Conservation (phyloP, 2,113 vertebrate species). For the Chloropsis cyanopogon region DNA sequence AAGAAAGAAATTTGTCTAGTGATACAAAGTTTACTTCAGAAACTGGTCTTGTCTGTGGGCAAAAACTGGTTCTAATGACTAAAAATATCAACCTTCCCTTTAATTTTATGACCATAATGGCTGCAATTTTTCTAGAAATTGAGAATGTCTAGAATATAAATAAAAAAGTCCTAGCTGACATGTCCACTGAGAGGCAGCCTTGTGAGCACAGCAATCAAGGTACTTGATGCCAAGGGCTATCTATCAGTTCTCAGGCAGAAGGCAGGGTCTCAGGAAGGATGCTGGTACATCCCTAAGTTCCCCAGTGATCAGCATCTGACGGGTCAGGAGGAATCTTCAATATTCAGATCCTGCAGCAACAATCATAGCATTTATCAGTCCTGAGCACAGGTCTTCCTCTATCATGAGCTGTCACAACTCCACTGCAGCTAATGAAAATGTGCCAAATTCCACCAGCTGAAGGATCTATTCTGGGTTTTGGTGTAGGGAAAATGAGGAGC, state of each 20-base stretch:
- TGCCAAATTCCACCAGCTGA: neutral
- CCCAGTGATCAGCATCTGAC: neutral
- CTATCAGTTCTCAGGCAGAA: neutral
- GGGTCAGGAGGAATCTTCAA: neutral
- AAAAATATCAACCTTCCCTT: neutral
- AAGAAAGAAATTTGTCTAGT: neutral
- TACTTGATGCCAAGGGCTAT: neutral
- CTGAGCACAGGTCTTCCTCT: neutral
- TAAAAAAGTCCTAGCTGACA: neutral
- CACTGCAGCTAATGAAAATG: neutral
- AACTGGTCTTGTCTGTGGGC: neutral
- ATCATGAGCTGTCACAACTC: neutral
- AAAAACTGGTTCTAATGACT: neutral
- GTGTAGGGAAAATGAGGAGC: neutral
- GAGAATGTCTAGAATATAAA: neutral
- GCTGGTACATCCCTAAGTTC: neutral
- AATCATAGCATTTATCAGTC: neutral
- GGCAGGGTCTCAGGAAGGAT: neutral
- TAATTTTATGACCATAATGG: neutral
- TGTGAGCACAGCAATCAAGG: neutral
- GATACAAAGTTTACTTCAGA: neutral
- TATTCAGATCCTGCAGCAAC: neutral
- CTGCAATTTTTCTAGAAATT: neutral
- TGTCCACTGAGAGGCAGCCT: neutral
- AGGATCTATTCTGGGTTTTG: neutral